These are phyloP conservation scores for Catocala fraxini DNA, from an alignment of 2,888 invertebrate species.

Conservation along the genomic window DNA sequence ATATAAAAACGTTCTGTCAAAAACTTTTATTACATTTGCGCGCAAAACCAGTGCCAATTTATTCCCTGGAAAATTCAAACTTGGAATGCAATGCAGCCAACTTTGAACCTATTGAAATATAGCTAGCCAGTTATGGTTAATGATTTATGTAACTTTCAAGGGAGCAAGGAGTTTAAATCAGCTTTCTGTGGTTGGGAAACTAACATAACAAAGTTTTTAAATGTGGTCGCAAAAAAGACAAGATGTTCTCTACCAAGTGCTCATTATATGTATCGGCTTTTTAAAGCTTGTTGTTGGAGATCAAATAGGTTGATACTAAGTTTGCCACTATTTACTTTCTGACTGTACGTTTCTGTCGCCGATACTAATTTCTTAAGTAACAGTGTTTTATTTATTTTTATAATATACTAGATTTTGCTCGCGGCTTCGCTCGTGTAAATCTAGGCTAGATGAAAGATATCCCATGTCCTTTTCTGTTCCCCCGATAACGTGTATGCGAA, in stretches of 20 bases:
- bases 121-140: background rate
- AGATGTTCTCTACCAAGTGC: background rate
- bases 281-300: too few relatives aligned
- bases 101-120: slow-evolving; percentile 4
- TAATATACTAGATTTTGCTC: too few relatives aligned
- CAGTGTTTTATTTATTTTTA: too few relatives aligned
- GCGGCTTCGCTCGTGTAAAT: too few relatives aligned
- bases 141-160: slow-evolving; percentile 5
- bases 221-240: background rate
- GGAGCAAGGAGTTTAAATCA: background rate
- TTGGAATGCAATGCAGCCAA: slow-evolving; percentile 1
- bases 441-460: too few relatives aligned
- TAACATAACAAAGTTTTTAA: background rate
- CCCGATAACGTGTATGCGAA: too few relatives aligned
- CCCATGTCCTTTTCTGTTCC: too few relatives aligned
- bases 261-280: background rate
- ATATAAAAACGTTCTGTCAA: slow-evolving; percentile 1
- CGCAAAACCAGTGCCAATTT: background rate
- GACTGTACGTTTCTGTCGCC: too few relatives aligned
- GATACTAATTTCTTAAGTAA: too few relatives aligned
- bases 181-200: background rate
- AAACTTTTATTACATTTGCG: background rate
- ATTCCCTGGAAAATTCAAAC: background rate
- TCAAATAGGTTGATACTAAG: too few relatives aligned
- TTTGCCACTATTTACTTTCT: too few relatives aligned